Conservation (phyloP, 2,113 vertebrate species). For the Syrmaticus mikado region DNA sequence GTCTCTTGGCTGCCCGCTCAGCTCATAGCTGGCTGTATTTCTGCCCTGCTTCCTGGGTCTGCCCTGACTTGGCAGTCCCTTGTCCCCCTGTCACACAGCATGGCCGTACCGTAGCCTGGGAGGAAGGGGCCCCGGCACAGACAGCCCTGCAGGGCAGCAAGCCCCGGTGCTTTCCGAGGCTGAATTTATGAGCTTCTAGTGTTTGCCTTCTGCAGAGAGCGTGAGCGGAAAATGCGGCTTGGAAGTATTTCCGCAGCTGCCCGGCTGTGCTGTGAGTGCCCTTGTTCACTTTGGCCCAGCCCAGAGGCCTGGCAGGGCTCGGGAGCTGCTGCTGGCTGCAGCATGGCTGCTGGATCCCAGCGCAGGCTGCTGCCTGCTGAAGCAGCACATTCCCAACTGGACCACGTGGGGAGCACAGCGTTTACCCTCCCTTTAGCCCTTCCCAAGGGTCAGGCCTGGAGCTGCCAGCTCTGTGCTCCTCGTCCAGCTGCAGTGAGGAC, state of each 20-base stretch:
- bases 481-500: background rate
- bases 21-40: fast-evolving
- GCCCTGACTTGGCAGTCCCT: background rate
- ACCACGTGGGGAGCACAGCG: constrained; percentile 26
- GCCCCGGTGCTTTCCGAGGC: background rate
- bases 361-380: constrained; percentile 64
- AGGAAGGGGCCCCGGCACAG: background rate
- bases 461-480: background rate
- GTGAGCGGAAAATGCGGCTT: constrained; percentile 43
- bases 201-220: constrained; percentile 31
- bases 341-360: background rate
- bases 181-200: constrained; percentile 48
- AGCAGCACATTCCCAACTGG: constrained; percentile 49
- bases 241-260: constrained; percentile 52
- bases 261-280: constrained; percentile 37
- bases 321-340: constrained; percentile 2
- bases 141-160: fast-evolving
- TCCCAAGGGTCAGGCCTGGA: constrained; percentile 39
- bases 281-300: constrained; percentile 17
- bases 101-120: background rate
- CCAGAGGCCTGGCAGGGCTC: constrained; percentile 15
- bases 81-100: fast-evolving
- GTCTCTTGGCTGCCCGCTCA: background rate
- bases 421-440: constrained; percentile 37
- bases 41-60: background rate